These are phyloP conservation scores for Elegia similella DNA, from an alignment of 2,888 invertebrate genomes.

Conservation along the genomic window DNA sequence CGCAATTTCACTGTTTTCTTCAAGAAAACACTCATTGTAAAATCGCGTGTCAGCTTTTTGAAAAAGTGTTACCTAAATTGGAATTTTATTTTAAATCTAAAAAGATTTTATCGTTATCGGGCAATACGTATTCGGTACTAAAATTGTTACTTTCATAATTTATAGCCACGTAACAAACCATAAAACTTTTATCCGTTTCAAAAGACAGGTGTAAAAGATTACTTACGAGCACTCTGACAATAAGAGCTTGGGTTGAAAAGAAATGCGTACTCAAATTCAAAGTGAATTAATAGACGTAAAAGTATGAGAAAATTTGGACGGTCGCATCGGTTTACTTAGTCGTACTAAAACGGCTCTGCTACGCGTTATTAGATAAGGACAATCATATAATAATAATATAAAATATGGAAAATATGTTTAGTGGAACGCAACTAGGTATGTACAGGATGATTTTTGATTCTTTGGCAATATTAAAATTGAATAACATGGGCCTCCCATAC, in stretches of 20 bases:
- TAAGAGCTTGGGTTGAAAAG: neutral
- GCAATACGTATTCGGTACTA: neutral
- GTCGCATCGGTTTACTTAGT: too few relatives aligned
- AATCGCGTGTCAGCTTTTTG: conserved; percentile 23
- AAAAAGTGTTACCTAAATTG: conserved; percentile 17
- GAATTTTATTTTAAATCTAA: conserved; percentile 16
- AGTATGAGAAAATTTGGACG: too few relatives aligned
- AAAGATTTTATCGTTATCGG: conserved; percentile 17
- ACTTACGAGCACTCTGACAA: conserved; percentile 12
- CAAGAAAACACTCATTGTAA: conserved; percentile 24
- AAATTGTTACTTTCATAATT: conserved; percentile 25
- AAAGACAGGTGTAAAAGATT: conserved; percentile 24
- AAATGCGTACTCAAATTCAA: neutral
- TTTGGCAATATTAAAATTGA: too few relatives aligned
- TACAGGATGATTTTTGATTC: too few relatives aligned
- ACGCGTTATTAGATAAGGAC: too few relatives aligned
- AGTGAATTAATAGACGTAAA: conserved; percentile 11
- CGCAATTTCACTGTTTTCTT: conserved; percentile 44
- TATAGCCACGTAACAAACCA: conserved; percentile 24
- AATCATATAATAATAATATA: too few relatives aligned
- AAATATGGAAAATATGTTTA: too few relatives aligned
- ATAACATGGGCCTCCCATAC: too few relatives aligned
- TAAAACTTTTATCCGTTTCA: conserved; percentile 34
- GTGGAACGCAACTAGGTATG: too few relatives aligned
- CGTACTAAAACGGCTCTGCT: too few relatives aligned